Base-by-base conservation (phyloP, 2,797 vertebrate species). In the Pampus argenteus region DNA sequence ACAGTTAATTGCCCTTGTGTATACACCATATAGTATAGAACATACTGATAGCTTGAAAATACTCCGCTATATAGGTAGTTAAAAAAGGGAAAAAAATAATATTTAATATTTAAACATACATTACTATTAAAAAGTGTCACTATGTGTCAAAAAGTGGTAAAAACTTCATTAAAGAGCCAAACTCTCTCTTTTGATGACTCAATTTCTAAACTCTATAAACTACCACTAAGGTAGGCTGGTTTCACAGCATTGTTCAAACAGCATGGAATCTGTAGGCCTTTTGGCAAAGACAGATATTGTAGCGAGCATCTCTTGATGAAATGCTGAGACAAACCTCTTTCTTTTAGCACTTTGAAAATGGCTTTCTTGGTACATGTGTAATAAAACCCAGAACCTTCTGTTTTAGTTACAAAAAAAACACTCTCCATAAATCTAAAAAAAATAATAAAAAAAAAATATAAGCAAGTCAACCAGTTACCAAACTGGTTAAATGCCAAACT, bases 291-390 rank as follows among this genome's bases (percentile, higher is more conserved):
- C 81, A 85, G 66, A 86, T 70, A 73, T 74, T 77, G 71, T 67
- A 60, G 61, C 51, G 56, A 89, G 82, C 86, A 92, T 94, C 89
- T 89, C 84, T 26, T 13, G 13, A 44, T 28, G 78, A 91, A 92
- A 92, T 92, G 89, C 88, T 74, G 58, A 85, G 81, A 81, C 78
- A 93, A 90, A 90, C 82, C 78, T 91, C 79, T 85, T 89, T 86
- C 68, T 66, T 87, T 68, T 58, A 67, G 73, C 28, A 81, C 55
- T 63, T 78, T 81, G 44, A 44, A 44, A 52, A 34, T 47, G 14
- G 13, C 44, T 74, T 66, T 49, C 7, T 61, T 29, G 40, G 64
- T 72, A 60, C 70, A 51, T 52, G 44, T 61, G 58, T 59, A 17
- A 55, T 8, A 61, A 40, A 72, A 55, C 13, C 14, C 15, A 64